Percentiles rank a stretch among this genome's conserved stretches.
Conservation (phyloP, 2,888 invertebrate species). For the Drosophila melanocephala region DNA sequence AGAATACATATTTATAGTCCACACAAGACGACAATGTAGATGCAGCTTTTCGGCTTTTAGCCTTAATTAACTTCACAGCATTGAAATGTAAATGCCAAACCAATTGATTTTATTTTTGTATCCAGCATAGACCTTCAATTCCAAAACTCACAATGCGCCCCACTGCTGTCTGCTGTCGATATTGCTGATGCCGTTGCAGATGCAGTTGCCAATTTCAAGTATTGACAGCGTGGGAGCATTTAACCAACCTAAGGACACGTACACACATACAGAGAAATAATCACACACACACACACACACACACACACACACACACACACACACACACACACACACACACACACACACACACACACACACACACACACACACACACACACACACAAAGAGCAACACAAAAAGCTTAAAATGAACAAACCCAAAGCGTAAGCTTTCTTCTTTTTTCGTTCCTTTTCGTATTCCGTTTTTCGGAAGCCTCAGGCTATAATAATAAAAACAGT, state of each 20-base stretch:
- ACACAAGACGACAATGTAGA: neutral
- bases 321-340: constrained; percentile 2
- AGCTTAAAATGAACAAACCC: constrained; percentile 9
- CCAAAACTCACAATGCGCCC: constrained; percentile 17
- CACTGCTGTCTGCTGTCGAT: constrained; percentile 18
- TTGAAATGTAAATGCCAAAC: constrained; percentile 28
- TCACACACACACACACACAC: neutral
- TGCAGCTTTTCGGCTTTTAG: constrained; percentile 4
- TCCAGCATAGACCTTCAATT: constrained; percentile 1
- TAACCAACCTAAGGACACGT: constrained; percentile 57
- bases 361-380: constrained; percentile 1
- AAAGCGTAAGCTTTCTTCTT: constrained; percentile 58
- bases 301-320: constrained; percentile 6
- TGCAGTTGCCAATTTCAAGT: constrained; percentile 64
- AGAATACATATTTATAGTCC: neutral
- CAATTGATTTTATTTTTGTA: constrained; percentile 10
- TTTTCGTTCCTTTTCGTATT: constrained; percentile 28
- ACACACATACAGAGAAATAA: constrained; percentile 6
- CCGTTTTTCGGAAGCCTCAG: constrained; percentile 49
- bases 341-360: neutral
- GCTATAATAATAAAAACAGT: constrained; percentile 74
- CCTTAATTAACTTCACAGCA: constrained; percentile 28
- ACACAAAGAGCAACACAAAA: neutral
- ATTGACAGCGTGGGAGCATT: constrained; percentile 73
- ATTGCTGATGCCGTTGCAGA: constrained; percentile 36